A percentile compares a stretch with the other conserved stretches of the same genome.
Conservation (phyloP, 64 coral and sea anemone species). For the Pachyseris speciosa region DNA sequence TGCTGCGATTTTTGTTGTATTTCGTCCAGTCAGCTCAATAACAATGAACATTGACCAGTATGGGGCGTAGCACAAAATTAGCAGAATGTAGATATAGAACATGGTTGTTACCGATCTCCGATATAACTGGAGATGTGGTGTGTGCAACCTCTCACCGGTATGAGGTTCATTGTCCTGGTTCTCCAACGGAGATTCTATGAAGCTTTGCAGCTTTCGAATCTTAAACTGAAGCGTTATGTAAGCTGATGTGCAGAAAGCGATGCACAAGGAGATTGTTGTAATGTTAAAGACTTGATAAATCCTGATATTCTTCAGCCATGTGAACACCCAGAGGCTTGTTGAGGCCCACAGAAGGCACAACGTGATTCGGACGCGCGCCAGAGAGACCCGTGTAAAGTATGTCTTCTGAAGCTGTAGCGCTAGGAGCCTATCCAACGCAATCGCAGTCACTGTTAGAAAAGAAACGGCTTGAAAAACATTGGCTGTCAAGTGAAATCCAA, state of each 20-base stretch:
- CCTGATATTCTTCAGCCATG: slow-evolving; percentile 6
- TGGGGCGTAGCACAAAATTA: slow-evolving; percentile 23
- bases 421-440: background rate
- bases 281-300: slow-evolving; percentile 29
- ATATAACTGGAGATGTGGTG: slow-evolving; percentile 25
- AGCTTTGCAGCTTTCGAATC: background rate
- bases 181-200: background rate
- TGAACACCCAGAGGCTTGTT: background rate
- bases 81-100: slow-evolving; percentile 26
- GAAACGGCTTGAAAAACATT: slow-evolving; percentile 36
- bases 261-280: background rate
- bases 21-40: background rate
- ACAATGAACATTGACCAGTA: slow-evolving; percentile 17
- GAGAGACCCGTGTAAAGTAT: background rate
- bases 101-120: slow-evolving; percentile 12
- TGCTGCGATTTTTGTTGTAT: background rate
- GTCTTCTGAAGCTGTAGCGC: background rate
- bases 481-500: slow-evolving; percentile 3
- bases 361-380: background rate
- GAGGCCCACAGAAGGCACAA: background rate
- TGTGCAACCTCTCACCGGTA: background rate
- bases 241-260: background rate
- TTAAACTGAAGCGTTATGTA: slow-evolving; percentile 20
- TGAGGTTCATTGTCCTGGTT: background rate
- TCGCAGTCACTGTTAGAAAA: slow-evolving; percentile 24